Conservation (phyloP, 2,113 vertebrate genomes). For the Euleptes europaea region DNA sequence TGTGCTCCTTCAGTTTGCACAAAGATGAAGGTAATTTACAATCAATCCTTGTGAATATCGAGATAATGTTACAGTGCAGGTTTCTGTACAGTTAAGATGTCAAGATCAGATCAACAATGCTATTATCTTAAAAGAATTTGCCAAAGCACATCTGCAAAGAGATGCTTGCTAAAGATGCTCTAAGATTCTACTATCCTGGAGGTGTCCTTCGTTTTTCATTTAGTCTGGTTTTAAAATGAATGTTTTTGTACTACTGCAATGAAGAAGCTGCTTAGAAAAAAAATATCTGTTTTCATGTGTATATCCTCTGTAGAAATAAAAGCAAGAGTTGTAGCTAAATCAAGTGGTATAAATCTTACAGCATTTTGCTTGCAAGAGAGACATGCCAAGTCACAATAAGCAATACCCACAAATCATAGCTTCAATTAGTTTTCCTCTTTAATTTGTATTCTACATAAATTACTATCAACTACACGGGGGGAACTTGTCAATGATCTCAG, state of each 20-base stretch:
- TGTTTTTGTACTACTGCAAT: constrained; percentile 42
- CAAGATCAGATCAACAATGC: constrained; percentile 68
- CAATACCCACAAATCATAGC: constrained; percentile 74
- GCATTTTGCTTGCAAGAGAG: constrained; percentile 76
- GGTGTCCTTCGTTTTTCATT: constrained; percentile 29
- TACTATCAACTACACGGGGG: too few relatives aligned
- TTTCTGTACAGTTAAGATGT: constrained; percentile 72
- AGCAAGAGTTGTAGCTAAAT: constrained; percentile 65
- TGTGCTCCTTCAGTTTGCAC: constrained; percentile 58
- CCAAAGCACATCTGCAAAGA: constrained; percentile 66
- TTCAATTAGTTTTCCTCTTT: constrained; percentile 71
- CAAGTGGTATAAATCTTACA: constrained; percentile 78
- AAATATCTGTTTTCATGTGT: constrained; percentile 52
- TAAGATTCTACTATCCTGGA: constrained; percentile 63
- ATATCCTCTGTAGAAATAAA: constrained; percentile 70
- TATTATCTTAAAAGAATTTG: constrained; percentile 64
- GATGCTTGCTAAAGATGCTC: constrained; percentile 67
- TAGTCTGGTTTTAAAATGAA: constrained; percentile 45
- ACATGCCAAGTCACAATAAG: constrained; percentile 81
- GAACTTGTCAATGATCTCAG: too few relatives aligned
- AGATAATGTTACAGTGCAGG: constrained; percentile 70
- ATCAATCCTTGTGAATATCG: constrained; percentile 63
- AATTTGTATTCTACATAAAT: constrained; percentile 81
- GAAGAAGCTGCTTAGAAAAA: constrained; percentile 49
- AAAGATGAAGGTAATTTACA: constrained; percentile 72